phyloP scores from a whole-genome alignment of 2,113 vertebrate species.

The Dinomys branickii region DNA sequence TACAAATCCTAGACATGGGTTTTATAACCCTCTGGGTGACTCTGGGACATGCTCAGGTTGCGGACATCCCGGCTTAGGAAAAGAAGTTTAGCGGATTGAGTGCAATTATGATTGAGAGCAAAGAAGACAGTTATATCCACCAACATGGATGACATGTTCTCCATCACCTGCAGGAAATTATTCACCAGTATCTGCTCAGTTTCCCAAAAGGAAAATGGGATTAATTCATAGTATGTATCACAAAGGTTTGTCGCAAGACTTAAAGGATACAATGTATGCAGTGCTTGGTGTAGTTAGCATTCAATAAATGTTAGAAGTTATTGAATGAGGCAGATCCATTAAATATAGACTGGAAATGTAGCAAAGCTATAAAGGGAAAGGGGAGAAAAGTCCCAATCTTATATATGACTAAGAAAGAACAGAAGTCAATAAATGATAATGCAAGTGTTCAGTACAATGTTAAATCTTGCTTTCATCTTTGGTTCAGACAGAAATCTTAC shows the following conservation, averaged over 20 bases:
- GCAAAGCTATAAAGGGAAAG: not conserved
- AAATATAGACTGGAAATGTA: not conserved
- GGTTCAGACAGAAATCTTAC: not conserved
- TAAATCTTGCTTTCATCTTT: not conserved
- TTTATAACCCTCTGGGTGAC: not conserved
- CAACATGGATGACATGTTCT: not conserved
- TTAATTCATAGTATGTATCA: not conserved
- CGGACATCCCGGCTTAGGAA: not conserved
- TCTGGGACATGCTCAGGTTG: not conserved
- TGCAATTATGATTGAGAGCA: not conserved
- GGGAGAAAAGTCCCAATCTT: not conserved
- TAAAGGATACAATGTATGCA: not conserved
- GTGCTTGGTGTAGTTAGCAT: not conserved
- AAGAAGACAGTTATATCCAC: fast-evolving
- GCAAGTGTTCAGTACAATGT: not conserved
- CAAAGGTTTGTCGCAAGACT: not conserved
- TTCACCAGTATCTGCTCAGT: not conserved
- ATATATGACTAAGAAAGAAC: not conserved
- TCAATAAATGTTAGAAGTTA: not conserved
- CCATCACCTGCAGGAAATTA: not conserved
- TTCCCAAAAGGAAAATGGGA: not conserved
- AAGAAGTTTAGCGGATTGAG: too few species aligned
- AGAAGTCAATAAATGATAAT: not conserved
- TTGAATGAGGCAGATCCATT: not conserved
- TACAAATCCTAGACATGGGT: not conserved